phyloP scores from a whole-genome alignment of 2,113 vertebrate species.

The Chloropsis hardwickii region DNA sequence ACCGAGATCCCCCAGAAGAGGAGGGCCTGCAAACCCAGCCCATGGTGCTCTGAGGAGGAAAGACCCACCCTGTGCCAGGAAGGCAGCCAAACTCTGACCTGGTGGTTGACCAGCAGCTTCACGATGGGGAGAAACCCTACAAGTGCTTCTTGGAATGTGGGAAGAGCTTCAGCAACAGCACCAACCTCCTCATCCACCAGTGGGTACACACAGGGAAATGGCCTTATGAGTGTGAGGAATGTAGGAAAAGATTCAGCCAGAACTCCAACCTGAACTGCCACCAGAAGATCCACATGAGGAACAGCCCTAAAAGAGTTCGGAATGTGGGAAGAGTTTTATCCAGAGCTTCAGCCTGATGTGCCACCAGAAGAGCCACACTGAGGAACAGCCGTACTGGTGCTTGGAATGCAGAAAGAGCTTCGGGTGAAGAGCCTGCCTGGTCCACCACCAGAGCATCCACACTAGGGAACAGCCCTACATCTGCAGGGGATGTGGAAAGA shows the following conservation, averaged over 20 bases:
- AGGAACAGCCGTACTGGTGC: accelerated
- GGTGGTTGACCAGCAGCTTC: too few species aligned
- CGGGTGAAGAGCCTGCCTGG: not conserved
- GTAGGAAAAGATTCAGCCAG: not conserved
- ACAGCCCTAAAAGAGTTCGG: not conserved
- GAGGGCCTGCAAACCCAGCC: not conserved
- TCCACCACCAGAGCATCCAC: not conserved
- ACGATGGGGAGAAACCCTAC: too few species aligned
- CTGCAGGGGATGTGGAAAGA: not conserved
- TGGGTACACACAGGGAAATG: not conserved
- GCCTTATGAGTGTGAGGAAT: not conserved
- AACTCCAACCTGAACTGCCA: not conserved
- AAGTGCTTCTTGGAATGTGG: too few species aligned
- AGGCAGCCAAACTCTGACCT: too few species aligned
- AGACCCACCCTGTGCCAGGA: too few species aligned
- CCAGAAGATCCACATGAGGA: not conserved
- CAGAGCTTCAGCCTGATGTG: not conserved
- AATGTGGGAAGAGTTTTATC: not conserved
- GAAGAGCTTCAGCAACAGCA: not conserved
- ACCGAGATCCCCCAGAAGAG: not conserved
- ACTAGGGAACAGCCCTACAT: not conserved
- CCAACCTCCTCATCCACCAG: not conserved
- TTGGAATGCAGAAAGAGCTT: not conserved
- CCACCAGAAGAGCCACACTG: not conserved
- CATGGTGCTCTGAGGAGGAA: too few species aligned